Percentiles rank a stretch among this genome's conserved stretches.
Conservation (phyloP, 2,888 invertebrate species). For the Ophion obscuratus region DNA sequence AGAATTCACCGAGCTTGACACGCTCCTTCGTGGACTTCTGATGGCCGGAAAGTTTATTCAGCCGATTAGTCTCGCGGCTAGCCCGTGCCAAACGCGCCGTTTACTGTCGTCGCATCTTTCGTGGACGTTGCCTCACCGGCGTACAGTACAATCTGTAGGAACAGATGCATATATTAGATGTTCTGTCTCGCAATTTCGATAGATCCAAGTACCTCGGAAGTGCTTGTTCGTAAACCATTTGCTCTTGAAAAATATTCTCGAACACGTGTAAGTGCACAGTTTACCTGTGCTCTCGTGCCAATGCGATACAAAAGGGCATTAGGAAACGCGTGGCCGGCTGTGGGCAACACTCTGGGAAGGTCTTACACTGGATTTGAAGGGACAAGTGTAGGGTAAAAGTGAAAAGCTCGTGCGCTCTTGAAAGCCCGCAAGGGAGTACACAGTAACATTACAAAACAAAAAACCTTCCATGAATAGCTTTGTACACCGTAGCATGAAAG, state of each 20-base stretch:
- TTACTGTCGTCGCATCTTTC: conserved; percentile 87
- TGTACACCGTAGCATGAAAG: conserved; percentile 84
- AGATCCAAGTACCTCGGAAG: conserved; percentile 90
- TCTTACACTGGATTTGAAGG: too few species aligned
- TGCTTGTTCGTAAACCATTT: conserved; percentile 89
- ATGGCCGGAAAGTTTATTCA: conserved; percentile 75
- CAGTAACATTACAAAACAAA: neutral
- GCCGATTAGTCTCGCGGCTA: conserved; percentile 89
- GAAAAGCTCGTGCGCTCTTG: too few species aligned
- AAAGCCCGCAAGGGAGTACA: neutral
- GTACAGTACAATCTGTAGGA: conserved; percentile 86
- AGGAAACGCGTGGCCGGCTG: neutral
- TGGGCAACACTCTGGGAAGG: neutral
- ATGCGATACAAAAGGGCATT: too few species aligned
- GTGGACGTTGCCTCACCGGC: conserved; percentile 88
- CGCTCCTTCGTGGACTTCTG: conserved; percentile 13
- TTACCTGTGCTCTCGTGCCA: neutral
- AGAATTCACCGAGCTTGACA: neutral
- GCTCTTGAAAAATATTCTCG: conserved; percentile 79
- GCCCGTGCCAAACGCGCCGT: conserved; percentile 90
- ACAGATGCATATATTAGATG: conserved; percentile 73
- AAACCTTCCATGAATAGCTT: neutral
- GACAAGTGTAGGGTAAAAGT: neutral
- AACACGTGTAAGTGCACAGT: neutral
- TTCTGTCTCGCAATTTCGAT: conserved; percentile 83